Conservation (phyloP, 2,113 vertebrate genomes). For the Hippolais icterina region DNA sequence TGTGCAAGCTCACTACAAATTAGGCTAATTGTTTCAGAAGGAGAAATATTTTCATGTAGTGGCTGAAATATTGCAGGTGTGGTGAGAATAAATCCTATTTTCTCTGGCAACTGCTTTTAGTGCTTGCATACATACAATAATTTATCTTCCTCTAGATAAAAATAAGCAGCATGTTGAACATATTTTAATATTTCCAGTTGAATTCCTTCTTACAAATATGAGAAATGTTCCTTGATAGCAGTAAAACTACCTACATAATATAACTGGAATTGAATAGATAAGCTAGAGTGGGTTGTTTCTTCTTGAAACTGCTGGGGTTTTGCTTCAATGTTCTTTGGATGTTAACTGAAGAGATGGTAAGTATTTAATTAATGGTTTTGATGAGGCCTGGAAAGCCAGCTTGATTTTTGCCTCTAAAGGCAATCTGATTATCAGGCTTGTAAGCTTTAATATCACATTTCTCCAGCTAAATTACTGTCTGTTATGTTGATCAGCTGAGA, state of each 20-base stretch:
- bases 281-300: neutral
- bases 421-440: neutral
- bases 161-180: slow-evolving; percentile 14
- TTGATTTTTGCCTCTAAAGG: slow-evolving; percentile 4
- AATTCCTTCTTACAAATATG: neutral
- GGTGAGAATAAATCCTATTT: slow-evolving; percentile 14
- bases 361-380: neutral
- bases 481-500: neutral
- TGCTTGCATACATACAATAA: neutral
- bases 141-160: slow-evolving; percentile 43
- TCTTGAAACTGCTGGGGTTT: neutral
- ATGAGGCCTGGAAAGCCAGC: neutral
- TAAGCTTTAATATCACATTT: slow-evolving; percentile 5
- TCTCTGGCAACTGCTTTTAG: neutral
- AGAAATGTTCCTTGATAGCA: slow-evolving; percentile 14
- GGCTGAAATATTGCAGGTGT: neutral
- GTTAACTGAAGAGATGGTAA: neutral
- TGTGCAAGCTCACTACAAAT: neutral
- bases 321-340: neutral
- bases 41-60: neutral
- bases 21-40: slow-evolving; percentile 25
- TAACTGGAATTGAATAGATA: neutral
- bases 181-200: slow-evolving; percentile 38
- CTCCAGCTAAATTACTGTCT: neutral
- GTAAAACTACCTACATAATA: neutral